A percentile compares a stretch with the other conserved stretches of the same genome.
Conservation (phyloP, 2,797 vertebrate genomes). For the Myripristis murdjan region DNA sequence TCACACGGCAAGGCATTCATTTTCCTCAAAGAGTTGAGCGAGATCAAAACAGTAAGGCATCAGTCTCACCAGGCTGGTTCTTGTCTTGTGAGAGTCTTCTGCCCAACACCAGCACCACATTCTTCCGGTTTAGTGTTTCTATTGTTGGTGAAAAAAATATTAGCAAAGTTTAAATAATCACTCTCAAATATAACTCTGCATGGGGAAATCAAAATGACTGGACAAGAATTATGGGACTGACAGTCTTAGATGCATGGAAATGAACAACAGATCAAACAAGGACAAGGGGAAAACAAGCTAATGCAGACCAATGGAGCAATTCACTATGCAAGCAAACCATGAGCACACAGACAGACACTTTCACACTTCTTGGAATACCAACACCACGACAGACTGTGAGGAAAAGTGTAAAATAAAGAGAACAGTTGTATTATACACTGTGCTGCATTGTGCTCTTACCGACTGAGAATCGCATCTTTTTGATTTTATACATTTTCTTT, state of each 20-base stretch:
- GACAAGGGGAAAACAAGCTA: not conserved
- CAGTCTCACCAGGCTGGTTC: constrained; percentile 80
- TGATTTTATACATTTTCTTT: no score
- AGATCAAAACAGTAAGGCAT: constrained; percentile 1
- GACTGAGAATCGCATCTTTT: no score
- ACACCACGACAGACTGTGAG: no score
- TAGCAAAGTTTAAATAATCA: not conserved
- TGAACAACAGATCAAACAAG: not conserved
- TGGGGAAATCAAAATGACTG: no score
- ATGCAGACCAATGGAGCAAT: not conserved
- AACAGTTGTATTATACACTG: no score
- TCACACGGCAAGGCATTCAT: constrained; percentile 3
- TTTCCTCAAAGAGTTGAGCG: not conserved
- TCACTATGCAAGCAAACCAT: no score
- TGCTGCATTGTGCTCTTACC: no score
- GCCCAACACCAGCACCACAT: constrained; percentile 90
- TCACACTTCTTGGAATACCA: no score
- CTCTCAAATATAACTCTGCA: no score
- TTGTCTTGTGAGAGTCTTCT: constrained; percentile 78
- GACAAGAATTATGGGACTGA: no score
- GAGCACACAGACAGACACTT: no score
- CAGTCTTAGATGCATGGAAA: not conserved
- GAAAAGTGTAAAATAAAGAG: no score
- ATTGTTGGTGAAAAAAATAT: constrained; percentile 16
- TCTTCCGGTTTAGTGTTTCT: constrained; percentile 89